phyloP scores from a whole-genome alignment of 2,113 vertebrate genomes.

The mouse (Mus musculus) region GRCm39 chr2:25064501-25065000 shows the following conservation, averaged over 20 bases:
- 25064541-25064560: neutral
- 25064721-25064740: neutral
- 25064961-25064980: neutral
- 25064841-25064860: neutral
- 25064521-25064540: neutral
- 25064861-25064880: accelerated
- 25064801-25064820: accelerated
- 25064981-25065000: accelerated
- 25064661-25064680: neutral
- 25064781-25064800: neutral
- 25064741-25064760: too few relatives aligned
- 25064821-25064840: accelerated
- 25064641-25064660: neutral
- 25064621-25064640: neutral
- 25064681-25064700: neutral
- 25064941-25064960: neutral
- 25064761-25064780: neutral
- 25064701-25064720: neutral
- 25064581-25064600: neutral
- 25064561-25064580: neutral
- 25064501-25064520: accelerated
- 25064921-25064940: neutral
- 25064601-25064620: neutral
- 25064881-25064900: accelerated
- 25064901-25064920: neutral